Evolutionary conservation across 1,140 invertebrate genomes (phyloP), one percentile per base, ranked within the genome.

Genomic region (Colletes gigas): DNA sequence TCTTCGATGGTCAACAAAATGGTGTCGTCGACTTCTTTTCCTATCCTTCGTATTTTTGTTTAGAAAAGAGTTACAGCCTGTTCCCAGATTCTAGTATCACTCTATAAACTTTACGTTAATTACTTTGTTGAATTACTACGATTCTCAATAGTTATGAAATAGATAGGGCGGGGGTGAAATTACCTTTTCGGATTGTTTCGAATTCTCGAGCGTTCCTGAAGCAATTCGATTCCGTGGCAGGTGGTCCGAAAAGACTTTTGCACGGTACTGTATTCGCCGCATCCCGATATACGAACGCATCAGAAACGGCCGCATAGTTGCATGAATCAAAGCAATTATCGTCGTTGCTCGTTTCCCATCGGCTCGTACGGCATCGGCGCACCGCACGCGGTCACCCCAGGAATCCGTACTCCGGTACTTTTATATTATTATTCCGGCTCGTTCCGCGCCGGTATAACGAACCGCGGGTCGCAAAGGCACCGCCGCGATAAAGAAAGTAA

Each of bases 321-420:
- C 87, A 90, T 89, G 88, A 91, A 90, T 91, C 87, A 89, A 88
- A 89, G 88, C 88, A 91, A 91, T 91, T 90, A 90, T 90, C 88
- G 84, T 85, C 68, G 69, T 74, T 47, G 47, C 41, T 41, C 55
- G 68, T 79, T 72, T 70, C 15, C 54, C 75, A 63, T 19, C 10
- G 70, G 41, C 44, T 62, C 14, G 71, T 62, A 47, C 70, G 3
- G 57, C 57, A 60, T 72, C 57, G 57, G 15, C 57, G 70, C 19
- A 21, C n/a, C 41, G 57, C 41, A 59, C n/a, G 17, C 41, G 41
- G 21, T 55, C 47, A n/a, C 55, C 52, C 12, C 52, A 60, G 75
- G 68, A 84, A 83, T 83, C 68, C 71, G 30, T 65, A 66, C 69
- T 62, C n/a, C 19, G 50, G 44, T 60, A 55, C 62, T 75, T 78